phyloP scores from a whole-genome alignment of 2,113 vertebrate genomes.

The Cricetomys ansorgei region DNA sequence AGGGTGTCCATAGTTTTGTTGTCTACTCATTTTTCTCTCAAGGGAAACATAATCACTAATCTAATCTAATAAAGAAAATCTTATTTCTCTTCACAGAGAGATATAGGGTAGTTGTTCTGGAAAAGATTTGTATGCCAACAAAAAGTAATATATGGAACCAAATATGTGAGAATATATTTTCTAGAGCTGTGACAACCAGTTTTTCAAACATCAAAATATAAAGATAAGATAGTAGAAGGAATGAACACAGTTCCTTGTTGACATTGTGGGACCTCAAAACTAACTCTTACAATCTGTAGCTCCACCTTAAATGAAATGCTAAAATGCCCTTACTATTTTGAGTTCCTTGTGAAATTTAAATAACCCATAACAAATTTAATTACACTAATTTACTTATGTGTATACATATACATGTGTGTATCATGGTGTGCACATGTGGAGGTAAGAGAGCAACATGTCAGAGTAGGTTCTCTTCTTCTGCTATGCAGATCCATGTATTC shows the following conservation, averaged over 20 bases:
- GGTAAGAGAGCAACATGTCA: neutral
- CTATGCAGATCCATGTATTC: neutral
- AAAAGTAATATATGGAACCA: neutral
- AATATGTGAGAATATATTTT: neutral
- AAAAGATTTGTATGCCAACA: neutral
- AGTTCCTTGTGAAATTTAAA: neutral
- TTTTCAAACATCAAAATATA: neutral
- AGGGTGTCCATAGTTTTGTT: neutral
- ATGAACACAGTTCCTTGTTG: neutral
- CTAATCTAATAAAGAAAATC: slow-evolving; percentile 7
- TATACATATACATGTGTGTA: neutral
- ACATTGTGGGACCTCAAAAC: slow-evolving; percentile 4
- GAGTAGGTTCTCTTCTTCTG: neutral
- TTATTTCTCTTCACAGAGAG: neutral
- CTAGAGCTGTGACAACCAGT: neutral
- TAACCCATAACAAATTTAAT: neutral
- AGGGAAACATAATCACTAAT: neutral
- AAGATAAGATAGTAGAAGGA: neutral
- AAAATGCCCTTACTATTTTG: slow-evolving; percentile 11
- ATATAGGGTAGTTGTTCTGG: neutral
- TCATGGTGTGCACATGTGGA: neutral
- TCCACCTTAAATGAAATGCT: neutral
- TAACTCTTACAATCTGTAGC: neutral
- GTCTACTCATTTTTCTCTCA: neutral
- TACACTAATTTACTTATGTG: neutral